A percentile compares a stretch with the other conserved stretches of the same genome.
Evolutionary conservation across 2,797 vertebrate species (phyloP).

Genomic region (Sebastes nivosus): DNA sequence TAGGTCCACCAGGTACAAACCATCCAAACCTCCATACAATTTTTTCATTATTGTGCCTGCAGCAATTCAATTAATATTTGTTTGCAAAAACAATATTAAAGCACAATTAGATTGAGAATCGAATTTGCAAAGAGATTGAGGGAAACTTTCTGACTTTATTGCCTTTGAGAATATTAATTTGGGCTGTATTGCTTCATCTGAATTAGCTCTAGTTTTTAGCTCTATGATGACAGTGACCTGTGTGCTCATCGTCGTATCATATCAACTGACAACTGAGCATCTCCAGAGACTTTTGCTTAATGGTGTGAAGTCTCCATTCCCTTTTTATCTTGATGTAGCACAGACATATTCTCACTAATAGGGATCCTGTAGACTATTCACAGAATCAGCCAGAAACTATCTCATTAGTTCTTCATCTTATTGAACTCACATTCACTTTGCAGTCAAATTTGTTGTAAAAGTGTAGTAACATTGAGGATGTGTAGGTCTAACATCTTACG

Average conservation of each 20-base stretch:
- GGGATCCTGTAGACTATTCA: conserved; percentile 5
- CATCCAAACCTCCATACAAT: not conserved
- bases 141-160: not conserved
- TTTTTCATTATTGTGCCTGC: not conserved
- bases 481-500: not conserved
- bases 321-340: conserved; percentile 18
- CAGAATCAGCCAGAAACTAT: conserved; percentile 3
- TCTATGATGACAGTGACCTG: conserved; percentile 12
- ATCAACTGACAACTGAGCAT: conserved; percentile 23
- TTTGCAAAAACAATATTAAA: not conserved
- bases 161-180: conserved; percentile 9
- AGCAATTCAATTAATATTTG: conserved; percentile 1
- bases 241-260: conserved; percentile 1
- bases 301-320: conserved; percentile 19
- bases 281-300: conserved; percentile 36
- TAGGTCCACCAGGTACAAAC: not conserved
- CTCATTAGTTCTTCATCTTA: conserved; percentile 23
- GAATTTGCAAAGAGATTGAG: not conserved
- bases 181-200: not conserved
- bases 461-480: not conserved
- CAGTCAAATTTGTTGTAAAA: conserved; percentile 26
- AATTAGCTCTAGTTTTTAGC: conserved; percentile 19
- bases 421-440: conserved; percentile 12
- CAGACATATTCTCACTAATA: conserved; percentile 24
- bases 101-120: not conserved